Percentiles rank a stretch among this genome's conserved stretches.
These are phyloP conservation scores for Oreonectes daqikongensis DNA, from an alignment of 2,797 vertebrate species.

Conservation along the genomic window DNA sequence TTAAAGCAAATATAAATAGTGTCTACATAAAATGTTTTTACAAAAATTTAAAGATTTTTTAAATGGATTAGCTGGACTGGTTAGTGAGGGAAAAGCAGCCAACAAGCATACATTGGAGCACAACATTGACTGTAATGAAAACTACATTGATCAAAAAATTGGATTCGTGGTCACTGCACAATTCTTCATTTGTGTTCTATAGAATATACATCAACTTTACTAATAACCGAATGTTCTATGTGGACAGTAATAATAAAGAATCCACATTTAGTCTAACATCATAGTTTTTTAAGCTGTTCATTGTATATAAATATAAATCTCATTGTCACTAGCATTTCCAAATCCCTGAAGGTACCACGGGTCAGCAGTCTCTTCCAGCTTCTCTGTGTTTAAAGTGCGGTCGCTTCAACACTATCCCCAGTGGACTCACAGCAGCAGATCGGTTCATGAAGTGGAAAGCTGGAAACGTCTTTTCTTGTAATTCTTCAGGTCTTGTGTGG, in stretches of 20 bases:
- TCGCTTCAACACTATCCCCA: not conserved
- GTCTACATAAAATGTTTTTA: not conserved
- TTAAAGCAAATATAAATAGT: not conserved
- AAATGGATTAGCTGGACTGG: not conserved
- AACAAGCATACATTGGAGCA: not conserved
- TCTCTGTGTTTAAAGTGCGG: slow-evolving; percentile 27
- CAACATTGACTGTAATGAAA: no score
- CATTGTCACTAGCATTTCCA: not conserved
- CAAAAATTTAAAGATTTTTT: not conserved
- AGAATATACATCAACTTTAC: not conserved
- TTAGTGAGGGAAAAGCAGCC: not conserved
- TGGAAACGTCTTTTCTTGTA: slow-evolving; percentile 28
- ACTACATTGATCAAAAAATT: no score
- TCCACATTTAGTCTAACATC: no score
- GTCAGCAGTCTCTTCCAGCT: slow-evolving; percentile 33
- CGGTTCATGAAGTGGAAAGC: slow-evolving; percentile 38
- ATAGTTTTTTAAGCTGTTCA: no score
- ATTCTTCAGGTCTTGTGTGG: slow-evolving; percentile 21
- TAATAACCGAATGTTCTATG: not conserved
- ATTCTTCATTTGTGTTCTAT: not conserved
- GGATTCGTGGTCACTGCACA: not conserved
- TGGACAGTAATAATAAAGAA: not conserved
- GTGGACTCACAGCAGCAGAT: slow-evolving; percentile 26
- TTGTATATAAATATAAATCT: not conserved
- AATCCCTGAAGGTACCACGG: slow-evolving; percentile 7